Base-by-base conservation (phyloP, 1,140 invertebrate species). In the Drosophila baimaii region DNA sequence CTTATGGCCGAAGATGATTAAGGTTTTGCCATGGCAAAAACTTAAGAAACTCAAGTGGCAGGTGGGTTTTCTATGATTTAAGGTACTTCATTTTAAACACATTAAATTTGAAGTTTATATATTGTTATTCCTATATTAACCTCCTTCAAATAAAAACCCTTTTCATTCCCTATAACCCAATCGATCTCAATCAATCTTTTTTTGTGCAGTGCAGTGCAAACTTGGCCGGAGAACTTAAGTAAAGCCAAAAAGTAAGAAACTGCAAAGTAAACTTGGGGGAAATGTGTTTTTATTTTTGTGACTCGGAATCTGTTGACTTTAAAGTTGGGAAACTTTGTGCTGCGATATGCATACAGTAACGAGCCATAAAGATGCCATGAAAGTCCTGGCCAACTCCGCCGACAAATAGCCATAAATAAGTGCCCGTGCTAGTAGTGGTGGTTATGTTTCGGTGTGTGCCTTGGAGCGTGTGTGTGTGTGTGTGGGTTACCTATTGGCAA, bases 341-440 rank as follows among this genome's bases (percentile, higher is more conserved):
- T 52, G 65, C 62, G 41, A 41, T 66, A 52, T 58, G 59, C 59
- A 55, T 77, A 77, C 61, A 61, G 65, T 69, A 21, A 52, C 46
- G 46, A 35, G 27, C 61, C 63, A 69, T 80, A 77, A 77, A 66
- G 66, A 76, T 62, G 65, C 56, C 41, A 64, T 68, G 56, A 73
- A 73, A 70, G 63, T 55, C 31, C 75, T 82, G 79, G 75, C 79
- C 79, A 88, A 68, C 83, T 82, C 55, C 77, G 78, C 56, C 74
- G 65, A 82, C 79, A 86, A 86, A 88, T 88, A 79, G 75, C 83
- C 83, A 88, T 86, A 86, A 86, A 86, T 88, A 88, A 88, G 82
- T 52, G 41, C 27, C 58, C 9, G 33, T 17, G 19, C 5, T 47
- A 5, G 44, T 19, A 62, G 47, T 64, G 43, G 35, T 51, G 9